A percentile compares a stretch with the other conserved stretches of the same genome.
phyloP scores from a whole-genome alignment of 2,113 vertebrate species.

The Alosa alosa region DNA sequence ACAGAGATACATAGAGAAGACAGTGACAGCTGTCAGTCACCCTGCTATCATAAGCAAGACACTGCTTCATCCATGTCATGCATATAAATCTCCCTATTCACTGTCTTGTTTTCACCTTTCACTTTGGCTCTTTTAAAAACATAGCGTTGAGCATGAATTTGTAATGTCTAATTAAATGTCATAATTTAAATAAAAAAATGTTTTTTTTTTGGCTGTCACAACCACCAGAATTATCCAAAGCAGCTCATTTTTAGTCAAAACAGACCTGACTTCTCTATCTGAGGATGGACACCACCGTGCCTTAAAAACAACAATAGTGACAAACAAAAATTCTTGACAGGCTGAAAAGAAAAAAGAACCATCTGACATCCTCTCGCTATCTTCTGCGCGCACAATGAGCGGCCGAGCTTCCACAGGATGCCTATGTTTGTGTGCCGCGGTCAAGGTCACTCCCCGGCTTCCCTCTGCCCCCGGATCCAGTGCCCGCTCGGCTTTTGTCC shows the following conservation, averaged over 20 bases:
- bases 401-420: conserved; percentile 25
- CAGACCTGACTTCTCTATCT: neutral
- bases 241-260: neutral
- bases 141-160: no score
- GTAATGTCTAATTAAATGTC: neutral
- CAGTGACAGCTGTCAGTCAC: conserved; percentile 11
- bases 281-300: neutral
- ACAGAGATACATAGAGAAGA: neutral
- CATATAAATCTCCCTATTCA: neutral
- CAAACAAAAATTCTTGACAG: neutral
- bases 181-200: neutral
- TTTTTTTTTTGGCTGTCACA: neutral
- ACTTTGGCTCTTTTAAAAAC: neutral
- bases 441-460: neutral
- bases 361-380: conserved; percentile 25
- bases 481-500: conserved; percentile 17
- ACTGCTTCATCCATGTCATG: neutral
- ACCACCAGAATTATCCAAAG: neutral
- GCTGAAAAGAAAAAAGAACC: conserved; percentile 1
- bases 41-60: neutral
- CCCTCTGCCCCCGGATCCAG: conserved; percentile 1
- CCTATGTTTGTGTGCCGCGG: conserved; percentile 13
- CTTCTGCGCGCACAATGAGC: neutral
- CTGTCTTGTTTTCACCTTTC: neutral
- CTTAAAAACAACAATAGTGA: neutral